Conservation (phyloP, 1,140 invertebrate genomes). For the Aphidius ervi region DNA sequence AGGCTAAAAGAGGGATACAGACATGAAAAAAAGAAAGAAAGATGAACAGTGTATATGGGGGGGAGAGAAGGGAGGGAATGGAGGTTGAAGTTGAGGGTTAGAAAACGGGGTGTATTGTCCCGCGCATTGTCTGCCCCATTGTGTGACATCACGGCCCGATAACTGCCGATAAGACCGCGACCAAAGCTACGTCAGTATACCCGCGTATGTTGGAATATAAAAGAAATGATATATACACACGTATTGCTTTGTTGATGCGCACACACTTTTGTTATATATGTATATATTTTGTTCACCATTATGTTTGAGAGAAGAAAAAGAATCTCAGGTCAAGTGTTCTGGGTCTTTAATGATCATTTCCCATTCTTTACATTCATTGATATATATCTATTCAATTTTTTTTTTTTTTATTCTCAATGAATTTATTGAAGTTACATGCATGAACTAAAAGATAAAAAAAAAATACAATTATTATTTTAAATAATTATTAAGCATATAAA, state of each 20-base stretch:
- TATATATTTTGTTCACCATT: neutral
- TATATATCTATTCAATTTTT: neutral
- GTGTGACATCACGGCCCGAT: conserved; percentile 55
- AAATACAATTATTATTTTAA: too few relatives aligned
- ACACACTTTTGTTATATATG: too few relatives aligned
- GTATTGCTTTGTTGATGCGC: neutral
- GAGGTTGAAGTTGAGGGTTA: conserved; percentile 33
- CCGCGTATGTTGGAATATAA: conserved; percentile 35
- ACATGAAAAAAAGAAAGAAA: neutral
- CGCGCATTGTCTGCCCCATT: conserved; percentile 54
- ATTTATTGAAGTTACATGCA: neutral
- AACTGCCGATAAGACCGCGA: conserved; percentile 53
- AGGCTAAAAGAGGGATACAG: conserved; percentile 1
- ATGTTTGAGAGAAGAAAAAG: neutral
- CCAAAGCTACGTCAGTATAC: conserved; percentile 39
- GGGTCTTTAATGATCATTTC: neutral
- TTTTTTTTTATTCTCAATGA: neutral
- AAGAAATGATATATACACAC: conserved; percentile 32
- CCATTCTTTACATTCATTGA: neutral
- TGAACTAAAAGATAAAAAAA: too few relatives aligned
- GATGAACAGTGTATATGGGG: conserved; percentile 24
- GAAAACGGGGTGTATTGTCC: conserved; percentile 50
- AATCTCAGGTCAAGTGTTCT: conserved; percentile 6
- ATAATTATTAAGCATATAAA: too few relatives aligned
- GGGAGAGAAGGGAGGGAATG: neutral